Conservation (phyloP, 2,113 vertebrate genomes). For the Rhea pennata region DNA sequence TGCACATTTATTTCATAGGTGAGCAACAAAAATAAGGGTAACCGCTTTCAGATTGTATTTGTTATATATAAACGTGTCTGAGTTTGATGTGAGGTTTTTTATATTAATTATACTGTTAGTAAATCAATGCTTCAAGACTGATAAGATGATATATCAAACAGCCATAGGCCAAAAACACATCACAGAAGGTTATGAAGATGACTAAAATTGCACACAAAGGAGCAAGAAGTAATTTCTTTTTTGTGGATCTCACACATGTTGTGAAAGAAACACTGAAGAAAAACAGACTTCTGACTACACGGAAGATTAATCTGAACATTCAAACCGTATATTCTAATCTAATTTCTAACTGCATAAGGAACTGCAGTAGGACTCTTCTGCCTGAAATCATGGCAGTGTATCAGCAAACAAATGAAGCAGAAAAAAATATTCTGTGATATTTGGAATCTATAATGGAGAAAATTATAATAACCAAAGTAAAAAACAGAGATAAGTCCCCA, state of each 20-base stretch:
- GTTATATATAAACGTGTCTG: background rate
- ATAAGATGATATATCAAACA: background rate
- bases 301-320: background rate
- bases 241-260: background rate
- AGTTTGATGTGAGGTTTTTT: background rate
- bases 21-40: background rate
- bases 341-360: background rate
- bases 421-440: background rate
- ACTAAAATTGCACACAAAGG: background rate
- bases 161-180: background rate
- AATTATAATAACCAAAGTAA: background rate
- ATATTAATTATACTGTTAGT: background rate
- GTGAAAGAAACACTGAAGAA: constrained; percentile 2
- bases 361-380: constrained; percentile 3
- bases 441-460: background rate
- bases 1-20: background rate
- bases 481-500: background rate
- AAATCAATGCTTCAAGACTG: constrained; percentile 4
- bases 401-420: background rate
- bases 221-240: background rate
- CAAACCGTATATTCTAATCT: background rate
- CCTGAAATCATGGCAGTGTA: background rate
- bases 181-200: background rate
- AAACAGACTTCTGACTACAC: background rate
- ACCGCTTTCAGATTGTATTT: background rate